Evolutionary conservation across 2,888 invertebrate species (phyloP).

Genomic region (Lutraria lutraria): DNA sequence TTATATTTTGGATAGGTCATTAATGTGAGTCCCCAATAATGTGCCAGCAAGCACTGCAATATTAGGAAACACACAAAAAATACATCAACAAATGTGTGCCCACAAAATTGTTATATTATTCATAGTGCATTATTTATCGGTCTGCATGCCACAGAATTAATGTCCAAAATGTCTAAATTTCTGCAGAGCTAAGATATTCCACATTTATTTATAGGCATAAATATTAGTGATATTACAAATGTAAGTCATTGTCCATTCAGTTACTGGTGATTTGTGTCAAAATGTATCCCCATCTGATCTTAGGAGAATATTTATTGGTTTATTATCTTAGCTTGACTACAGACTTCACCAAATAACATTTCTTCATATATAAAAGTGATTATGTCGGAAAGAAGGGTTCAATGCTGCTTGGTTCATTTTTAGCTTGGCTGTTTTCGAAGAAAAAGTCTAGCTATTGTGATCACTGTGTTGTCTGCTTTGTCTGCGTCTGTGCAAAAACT

Average conservation of each 20-base stretch:
- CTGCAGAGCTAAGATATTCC: neutral
- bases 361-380: neutral
- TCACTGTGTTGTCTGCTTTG: too few relatives aligned
- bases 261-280: neutral
- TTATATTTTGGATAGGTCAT: too few relatives aligned
- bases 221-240: constrained; percentile 3
- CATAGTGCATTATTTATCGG: constrained; percentile 4
- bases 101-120: neutral
- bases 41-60: neutral
- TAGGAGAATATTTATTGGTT: neutral
- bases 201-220: constrained; percentile 1
- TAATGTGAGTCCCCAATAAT: too few relatives aligned
- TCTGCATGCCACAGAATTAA: neutral
- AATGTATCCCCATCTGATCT: neutral
- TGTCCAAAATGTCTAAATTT: constrained; percentile 16
- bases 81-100: neutral
- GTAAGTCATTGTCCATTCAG: neutral
- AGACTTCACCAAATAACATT: neutral
- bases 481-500: too few relatives aligned
- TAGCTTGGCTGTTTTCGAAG: too few relatives aligned
- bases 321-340: neutral
- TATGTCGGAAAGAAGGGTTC: neutral
- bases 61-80: neutral
- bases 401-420: too few relatives aligned
- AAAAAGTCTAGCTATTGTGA: too few relatives aligned